Evolutionary conservation across 2,888 invertebrate genomes (phyloP).

Genomic region (Rhingia campestris): DNA sequence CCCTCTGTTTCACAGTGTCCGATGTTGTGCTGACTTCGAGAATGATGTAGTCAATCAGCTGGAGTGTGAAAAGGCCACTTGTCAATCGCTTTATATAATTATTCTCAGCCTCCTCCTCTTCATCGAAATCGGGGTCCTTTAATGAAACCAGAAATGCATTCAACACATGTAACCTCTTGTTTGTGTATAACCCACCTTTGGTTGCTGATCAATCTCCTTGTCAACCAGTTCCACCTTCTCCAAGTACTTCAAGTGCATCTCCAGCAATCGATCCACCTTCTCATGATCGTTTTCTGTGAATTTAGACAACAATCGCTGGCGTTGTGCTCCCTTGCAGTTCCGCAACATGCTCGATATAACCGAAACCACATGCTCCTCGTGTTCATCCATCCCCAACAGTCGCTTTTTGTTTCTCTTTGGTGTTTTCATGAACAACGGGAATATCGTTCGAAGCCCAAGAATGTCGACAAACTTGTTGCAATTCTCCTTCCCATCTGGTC

Average conservation of each 20-base stretch:
- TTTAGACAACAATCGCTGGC: slow-evolving; percentile 95
- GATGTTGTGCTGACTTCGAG: slow-evolving; percentile 89
- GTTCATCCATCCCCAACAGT: slow-evolving; percentile 92
- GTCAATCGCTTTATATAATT: slow-evolving; percentile 95
- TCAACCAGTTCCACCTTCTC: slow-evolving; percentile 95
- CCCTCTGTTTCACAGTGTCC: slow-evolving; percentile 90
- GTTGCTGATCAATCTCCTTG: slow-evolving; percentile 87
- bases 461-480: slow-evolving; percentile 99
- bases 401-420: slow-evolving; percentile 92
- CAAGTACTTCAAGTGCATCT: slow-evolving; percentile 98
- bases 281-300: slow-evolving; percentile 99
- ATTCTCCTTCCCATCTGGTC: slow-evolving; percentile 96
- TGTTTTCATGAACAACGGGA: slow-evolving; percentile 99
- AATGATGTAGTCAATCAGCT: slow-evolving; percentile 95
- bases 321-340: slow-evolving; percentile 94
- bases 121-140: slow-evolving; percentile 83
- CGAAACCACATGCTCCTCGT: slow-evolving; percentile 97
- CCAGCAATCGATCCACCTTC: slow-evolving; percentile 97
- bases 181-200: slow-evolving; percentile 78
- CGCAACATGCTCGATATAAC: slow-evolving; percentile 96
- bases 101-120: slow-evolving; percentile 91
- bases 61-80: slow-evolving; percentile 97
- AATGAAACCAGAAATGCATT: slow-evolving; percentile 12
- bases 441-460: slow-evolving; percentile 96
- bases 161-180: not conserved